Evolutionary conservation across 1,140 invertebrate genomes (phyloP).

Genomic region (Procambarus virginalis): DNA sequence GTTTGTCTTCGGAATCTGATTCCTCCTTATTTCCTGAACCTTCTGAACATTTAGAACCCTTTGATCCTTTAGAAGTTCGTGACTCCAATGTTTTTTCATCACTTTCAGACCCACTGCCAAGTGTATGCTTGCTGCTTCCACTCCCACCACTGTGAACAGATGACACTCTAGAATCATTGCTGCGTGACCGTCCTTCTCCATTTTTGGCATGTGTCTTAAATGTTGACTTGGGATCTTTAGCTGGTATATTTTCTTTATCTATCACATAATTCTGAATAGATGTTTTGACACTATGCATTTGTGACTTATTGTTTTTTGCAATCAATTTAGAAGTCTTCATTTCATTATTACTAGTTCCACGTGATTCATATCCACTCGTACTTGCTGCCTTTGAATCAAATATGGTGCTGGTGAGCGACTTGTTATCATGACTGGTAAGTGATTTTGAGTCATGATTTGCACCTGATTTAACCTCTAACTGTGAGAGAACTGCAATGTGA

Average conservation of each 20-base stretch:
- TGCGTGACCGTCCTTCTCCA: slow-evolving; percentile 68
- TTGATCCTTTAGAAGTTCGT: slow-evolving; percentile 58
- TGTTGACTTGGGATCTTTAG: slow-evolving; percentile 42
- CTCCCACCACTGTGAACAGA: slow-evolving; percentile 66
- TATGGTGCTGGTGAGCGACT: slow-evolving; percentile 49
- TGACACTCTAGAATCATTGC: slow-evolving; percentile 68
- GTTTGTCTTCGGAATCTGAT: slow-evolving; percentile 62
- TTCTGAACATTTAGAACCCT: slow-evolving; percentile 55
- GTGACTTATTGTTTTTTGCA: slow-evolving; percentile 39
- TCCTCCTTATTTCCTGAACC: slow-evolving; percentile 51
- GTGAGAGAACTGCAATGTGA: slow-evolving; percentile 39
- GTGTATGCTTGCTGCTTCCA: slow-evolving; percentile 63
- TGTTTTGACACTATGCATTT: slow-evolving; percentile 5
- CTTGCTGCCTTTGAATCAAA: slow-evolving; percentile 56
- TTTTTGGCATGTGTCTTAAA: slow-evolving; percentile 40
- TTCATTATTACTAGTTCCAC: slow-evolving; percentile 40
- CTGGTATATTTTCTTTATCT: slow-evolving; percentile 35
- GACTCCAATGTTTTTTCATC: slow-evolving; percentile 67
- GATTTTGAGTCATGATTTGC: slow-evolving; percentile 63
- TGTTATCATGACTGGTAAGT: slow-evolving; percentile 54
- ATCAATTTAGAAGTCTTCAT: slow-evolving; percentile 44
- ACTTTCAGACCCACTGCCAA: slow-evolving; percentile 67
- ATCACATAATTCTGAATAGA: slow-evolving; percentile 30
- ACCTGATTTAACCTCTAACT: slow-evolving; percentile 43
- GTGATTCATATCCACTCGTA: slow-evolving; percentile 55